Base-by-base conservation (phyloP, 2,797 vertebrate species). In the Periophthalmus magnuspinnatus region DNA sequence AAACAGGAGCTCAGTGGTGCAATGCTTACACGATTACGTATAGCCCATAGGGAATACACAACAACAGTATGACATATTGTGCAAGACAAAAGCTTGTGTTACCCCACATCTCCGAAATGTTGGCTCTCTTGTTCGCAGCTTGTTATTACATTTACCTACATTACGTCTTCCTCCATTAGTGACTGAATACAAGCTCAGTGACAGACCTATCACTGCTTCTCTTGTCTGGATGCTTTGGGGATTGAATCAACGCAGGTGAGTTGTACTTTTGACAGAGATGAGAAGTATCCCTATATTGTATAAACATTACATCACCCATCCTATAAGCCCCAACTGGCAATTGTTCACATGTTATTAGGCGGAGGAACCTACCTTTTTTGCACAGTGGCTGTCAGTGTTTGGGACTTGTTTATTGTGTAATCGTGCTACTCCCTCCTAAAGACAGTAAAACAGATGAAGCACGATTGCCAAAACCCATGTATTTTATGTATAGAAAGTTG, bases 201-300 rank as follows among this genome's bases (percentile, higher is more conserved):
- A 90, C 87, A 90, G 87, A 84, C 77, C 61, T 22, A 80, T 89
- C 89, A 82, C 81, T 90, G 86, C 91, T 86, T 91, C 78, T 85
- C 76, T 74, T 73, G 77, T 73, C 78, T 66, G 82, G 89, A 92
- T 91, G 93, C 90, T 87, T 91, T 85, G 72, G 79, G 74, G 81
- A 88, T 89, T 88, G 89, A 88, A 93, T 88, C 91, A 90, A 90
- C 74, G 81, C 92, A 93, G 92, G 91, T 93, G 91, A 93, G 88
- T 85, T 87, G 68, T 77, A 78, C 82, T 84, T 86, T 83, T 93
- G 90, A 93, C 91, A 93, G 89, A 76, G 72, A 89, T 81, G 83
- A 89, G 84, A 92, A 92, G 90, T 92, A 89, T 88, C 81, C 41
- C 89, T 89, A 87, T 91, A 87, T 88, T 91, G 89, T 91, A 91